Evolutionary conservation across 2,888 invertebrate species (phyloP).

Genomic region (Antheraea assamensis): DNA sequence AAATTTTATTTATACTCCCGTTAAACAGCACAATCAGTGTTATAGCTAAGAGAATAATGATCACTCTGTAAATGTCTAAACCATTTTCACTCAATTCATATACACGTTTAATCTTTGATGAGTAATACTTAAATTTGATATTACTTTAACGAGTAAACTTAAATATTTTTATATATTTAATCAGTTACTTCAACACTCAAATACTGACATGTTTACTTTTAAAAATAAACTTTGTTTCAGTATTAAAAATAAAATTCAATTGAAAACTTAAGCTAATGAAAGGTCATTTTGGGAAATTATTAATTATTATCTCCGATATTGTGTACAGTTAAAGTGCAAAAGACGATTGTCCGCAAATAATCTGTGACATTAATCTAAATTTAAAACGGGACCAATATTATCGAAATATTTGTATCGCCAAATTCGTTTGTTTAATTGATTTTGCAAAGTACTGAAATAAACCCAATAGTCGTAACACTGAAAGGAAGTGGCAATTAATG

Average conservation of each 20-base stretch:
- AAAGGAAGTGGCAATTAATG: too few species aligned
- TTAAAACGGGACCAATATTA: neutral
- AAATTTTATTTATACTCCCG: neutral
- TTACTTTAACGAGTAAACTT: neutral
- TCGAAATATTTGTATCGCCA: too few species aligned
- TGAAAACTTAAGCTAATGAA: neutral
- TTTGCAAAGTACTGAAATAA: too few species aligned
- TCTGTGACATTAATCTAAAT: neutral
- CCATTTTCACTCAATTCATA: neutral
- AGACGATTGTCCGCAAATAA: too few species aligned
- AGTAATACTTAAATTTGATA: neutral
- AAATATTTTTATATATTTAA: neutral
- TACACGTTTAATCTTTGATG: neutral
- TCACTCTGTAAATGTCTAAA: neutral
- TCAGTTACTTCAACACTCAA: too few species aligned
- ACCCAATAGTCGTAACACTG: too few species aligned
- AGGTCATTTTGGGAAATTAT: neutral
- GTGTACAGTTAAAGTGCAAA: neutral
- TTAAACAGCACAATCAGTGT: neutral
- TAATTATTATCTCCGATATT: neutral
- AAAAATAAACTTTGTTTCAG: neutral
- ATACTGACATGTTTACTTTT: neutral
- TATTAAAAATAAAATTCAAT: neutral
- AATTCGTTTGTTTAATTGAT: too few species aligned
- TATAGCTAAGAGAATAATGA: neutral